A percentile compares a stretch with the other conserved stretches of the same genome.
phyloP scores from a whole-genome alignment of 53 echinoderm and acorn worm genomes.

The Actinopyga echinites region DNA sequence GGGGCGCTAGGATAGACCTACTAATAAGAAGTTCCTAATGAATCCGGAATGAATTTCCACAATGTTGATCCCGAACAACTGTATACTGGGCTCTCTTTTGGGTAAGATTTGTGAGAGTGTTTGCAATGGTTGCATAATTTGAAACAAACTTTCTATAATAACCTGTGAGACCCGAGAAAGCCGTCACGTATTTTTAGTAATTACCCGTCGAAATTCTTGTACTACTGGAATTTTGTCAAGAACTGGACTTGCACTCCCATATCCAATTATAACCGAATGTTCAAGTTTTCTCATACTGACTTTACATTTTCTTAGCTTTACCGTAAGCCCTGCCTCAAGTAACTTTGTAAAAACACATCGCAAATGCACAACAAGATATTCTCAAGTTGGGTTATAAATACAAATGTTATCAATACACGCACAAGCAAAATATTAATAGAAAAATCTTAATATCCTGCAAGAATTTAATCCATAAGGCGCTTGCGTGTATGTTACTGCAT shows the following conservation, averaged over 20 bases:
- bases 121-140: not conserved
- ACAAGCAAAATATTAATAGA: too few relatives aligned
- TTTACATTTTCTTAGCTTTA: too few relatives aligned
- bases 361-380: not conserved
- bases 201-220: not conserved
- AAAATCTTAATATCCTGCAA: not conserved
- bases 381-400: not conserved
- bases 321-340: slow-evolving; percentile 4
- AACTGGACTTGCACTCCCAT: not conserved
- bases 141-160: not conserved
- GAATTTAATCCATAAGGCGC: not conserved
- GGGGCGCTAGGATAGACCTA: slow-evolving; percentile 2
- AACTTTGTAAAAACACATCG: not conserved
- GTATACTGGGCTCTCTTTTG: not conserved
- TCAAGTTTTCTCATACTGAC: not conserved
- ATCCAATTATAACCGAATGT: not conserved
- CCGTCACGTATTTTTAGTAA: not conserved
- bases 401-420: slow-evolving; percentile 26
- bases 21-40: not conserved
- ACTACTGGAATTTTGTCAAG: not conserved
- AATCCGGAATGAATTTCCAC: not conserved
- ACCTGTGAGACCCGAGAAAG: not conserved
- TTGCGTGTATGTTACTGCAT: not conserved
- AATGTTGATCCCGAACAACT: not conserved
- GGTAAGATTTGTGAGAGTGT: not conserved